Conservation (phyloP, 2,888 invertebrate species). For the Teleogryllus oceanicus region DNA sequence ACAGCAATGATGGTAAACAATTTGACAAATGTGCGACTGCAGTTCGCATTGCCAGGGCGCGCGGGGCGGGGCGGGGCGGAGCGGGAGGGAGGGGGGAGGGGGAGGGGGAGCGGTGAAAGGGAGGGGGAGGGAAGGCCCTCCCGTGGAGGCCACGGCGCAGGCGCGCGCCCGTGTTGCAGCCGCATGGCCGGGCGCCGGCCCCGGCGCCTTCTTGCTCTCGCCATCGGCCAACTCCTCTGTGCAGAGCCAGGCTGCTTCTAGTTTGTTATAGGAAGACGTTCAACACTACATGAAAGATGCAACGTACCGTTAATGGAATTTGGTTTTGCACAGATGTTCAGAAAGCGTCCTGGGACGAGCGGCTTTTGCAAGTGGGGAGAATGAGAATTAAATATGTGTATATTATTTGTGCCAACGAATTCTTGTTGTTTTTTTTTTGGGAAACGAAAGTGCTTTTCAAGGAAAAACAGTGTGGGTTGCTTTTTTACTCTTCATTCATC, state of each 20-base stretch:
- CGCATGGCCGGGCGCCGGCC: not conserved
- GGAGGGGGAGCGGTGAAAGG: not conserved
- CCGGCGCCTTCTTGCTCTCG: not conserved
- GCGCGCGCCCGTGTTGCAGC: not conserved
- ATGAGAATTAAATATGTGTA: no score
- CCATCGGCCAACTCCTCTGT: not conserved
- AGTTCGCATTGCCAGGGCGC: not conserved
- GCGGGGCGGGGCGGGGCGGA: not conserved
- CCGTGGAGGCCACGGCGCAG: not conserved
- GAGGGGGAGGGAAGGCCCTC: not conserved
- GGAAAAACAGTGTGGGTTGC: no score
- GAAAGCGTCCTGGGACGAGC: not conserved
- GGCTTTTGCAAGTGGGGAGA: not conserved
- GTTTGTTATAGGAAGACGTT: not conserved
- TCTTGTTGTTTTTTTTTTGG: no score
- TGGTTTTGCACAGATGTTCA: not conserved
- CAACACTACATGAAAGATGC: not conserved
- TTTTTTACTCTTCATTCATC: no score
- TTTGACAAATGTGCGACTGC: slow-evolving; percentile 30
- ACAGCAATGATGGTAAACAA: slow-evolving; percentile 34
- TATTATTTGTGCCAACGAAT: no score
- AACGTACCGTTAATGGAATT: not conserved
- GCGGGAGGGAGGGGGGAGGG: not conserved
- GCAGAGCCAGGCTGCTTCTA: not conserved
- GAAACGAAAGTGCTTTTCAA: no score